A percentile compares a stretch with the other conserved stretches of the same genome.
Evolutionary conservation across 2,888 invertebrate genomes (phyloP).

Genomic region (Mallateleia sp.): DNA sequence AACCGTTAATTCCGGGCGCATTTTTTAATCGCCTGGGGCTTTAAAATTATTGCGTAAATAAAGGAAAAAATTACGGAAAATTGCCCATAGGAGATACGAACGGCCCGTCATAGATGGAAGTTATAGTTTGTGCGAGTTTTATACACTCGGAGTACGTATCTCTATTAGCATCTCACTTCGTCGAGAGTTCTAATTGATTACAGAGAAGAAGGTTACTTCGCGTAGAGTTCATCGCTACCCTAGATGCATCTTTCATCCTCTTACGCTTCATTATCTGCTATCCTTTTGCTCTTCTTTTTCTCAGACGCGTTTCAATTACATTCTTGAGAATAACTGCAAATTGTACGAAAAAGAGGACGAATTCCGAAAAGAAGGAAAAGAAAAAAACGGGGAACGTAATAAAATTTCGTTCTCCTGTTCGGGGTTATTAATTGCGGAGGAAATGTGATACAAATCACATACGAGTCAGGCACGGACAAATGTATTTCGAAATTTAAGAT

Average conservation of each 20-base stretch:
- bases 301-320: conserved; percentile 67
- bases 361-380: neutral
- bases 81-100: conserved; percentile 57
- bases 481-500: too few relatives aligned
- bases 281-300: conserved; percentile 61
- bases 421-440: conserved; percentile 12
- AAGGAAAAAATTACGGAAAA: conserved; percentile 34
- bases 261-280: conserved; percentile 73
- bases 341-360: conserved; percentile 42
- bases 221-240: conserved; percentile 82
- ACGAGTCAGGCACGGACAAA: too few relatives aligned
- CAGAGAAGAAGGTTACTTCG: conserved; percentile 83
- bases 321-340: conserved; percentile 71
- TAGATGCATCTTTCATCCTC: conserved; percentile 64
- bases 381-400: conserved; percentile 12
- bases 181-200: conserved; percentile 87
- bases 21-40: conserved; percentile 12
- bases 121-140: conserved; percentile 86
- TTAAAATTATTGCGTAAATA: conserved; percentile 50
- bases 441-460: neutral
- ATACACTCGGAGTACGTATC: conserved; percentile 82
- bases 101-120: conserved; percentile 49
- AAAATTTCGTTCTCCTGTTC: conserved; percentile 21
- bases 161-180: conserved; percentile 86
- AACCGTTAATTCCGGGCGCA: conserved; percentile 45